phyloP scores from a whole-genome alignment of 2,797 vertebrate genomes.

The Catamblyrhynchus diadema region DNA sequence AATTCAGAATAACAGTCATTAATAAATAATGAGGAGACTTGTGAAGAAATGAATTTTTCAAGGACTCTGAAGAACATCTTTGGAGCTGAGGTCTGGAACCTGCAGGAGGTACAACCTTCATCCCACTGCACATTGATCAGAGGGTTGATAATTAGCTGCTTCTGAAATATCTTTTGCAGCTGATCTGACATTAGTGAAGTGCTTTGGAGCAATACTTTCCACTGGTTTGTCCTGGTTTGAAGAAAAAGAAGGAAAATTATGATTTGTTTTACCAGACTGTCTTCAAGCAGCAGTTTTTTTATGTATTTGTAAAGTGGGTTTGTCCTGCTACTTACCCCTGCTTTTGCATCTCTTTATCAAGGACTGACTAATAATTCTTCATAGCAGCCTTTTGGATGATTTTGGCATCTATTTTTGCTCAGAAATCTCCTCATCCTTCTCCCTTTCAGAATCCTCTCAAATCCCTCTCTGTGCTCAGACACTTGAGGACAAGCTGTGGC shows the following conservation, averaged over 20 bases:
- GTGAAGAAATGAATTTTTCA: conserved; percentile 39
- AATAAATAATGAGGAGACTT: conserved; percentile 39
- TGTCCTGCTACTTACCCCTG: background rate
- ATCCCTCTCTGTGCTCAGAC: background rate
- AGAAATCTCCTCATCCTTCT: background rate
- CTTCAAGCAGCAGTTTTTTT: background rate
- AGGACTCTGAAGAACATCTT: background rate
- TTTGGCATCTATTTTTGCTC: background rate
- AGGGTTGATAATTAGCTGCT: background rate
- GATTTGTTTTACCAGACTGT: background rate
- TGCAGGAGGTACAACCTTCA: background rate
- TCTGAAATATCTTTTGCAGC: background rate
- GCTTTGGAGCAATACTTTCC: background rate
- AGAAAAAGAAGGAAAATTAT: background rate
- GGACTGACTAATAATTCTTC: background rate
- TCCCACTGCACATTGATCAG: background rate
- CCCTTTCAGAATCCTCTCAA: background rate
- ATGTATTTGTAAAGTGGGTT: background rate
- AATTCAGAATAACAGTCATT: conserved; percentile 14
- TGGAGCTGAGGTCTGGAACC: background rate
- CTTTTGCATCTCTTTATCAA: background rate
- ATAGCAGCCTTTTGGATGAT: background rate
- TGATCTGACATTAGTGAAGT: background rate
- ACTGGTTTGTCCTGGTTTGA: background rate
- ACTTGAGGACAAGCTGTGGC: background rate